Base-by-base conservation (phyloP, 2,113 vertebrate genomes). In the Haplochromis burtoni region DNA sequence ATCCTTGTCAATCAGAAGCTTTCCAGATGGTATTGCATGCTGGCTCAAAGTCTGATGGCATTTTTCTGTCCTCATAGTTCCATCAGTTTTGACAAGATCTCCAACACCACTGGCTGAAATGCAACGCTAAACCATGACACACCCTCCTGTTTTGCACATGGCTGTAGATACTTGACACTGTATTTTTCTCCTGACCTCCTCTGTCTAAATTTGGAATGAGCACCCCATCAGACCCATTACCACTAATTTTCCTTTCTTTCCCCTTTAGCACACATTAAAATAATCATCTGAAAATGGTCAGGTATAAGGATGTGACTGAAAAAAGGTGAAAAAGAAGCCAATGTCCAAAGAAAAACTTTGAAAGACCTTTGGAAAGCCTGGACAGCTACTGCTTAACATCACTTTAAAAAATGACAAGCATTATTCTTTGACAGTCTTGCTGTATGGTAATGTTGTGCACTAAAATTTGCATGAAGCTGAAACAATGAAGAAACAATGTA, bases 381-480 rank as follows among this genome's bases (percentile, higher is more conserved):
- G 6, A 63, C 2, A 12, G 61, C 31, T 66, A 11, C 59, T 63
- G 59, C 59, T 63, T 35, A 63, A 63, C 4, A 35, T 63, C 29
- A 19, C 29, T 33, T 66, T 66, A 12, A 35, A 63, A 35, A 35
- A 0, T n/a, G 3, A 66, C 63, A 21, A 68, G 1, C 63, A 21
- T n/a, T 21, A 68, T 38, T 68, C 61, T 71, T 40, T 42, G 38
- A 24, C n/a, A 71, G 12, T 71, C 35, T 71, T 42, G n/a, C 21
- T 17, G 5, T 11, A 17, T 0, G 2, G 0, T 45, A 45, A 73
- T 26, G 9, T 11, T 5, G 14, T 45, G 40, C 68, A 45, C 13
- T 73, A 42, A 73, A 45, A 73, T 73, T 2, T 45, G 68, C 38
- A 73, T 45, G 1, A 45, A 73, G 21, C 0, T 73, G 68, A 24